A percentile compares a stretch with the other conserved stretches of the same genome.
Conservation (phyloP, 2,113 vertebrate genomes). For the Hypanus sabinus region DNA sequence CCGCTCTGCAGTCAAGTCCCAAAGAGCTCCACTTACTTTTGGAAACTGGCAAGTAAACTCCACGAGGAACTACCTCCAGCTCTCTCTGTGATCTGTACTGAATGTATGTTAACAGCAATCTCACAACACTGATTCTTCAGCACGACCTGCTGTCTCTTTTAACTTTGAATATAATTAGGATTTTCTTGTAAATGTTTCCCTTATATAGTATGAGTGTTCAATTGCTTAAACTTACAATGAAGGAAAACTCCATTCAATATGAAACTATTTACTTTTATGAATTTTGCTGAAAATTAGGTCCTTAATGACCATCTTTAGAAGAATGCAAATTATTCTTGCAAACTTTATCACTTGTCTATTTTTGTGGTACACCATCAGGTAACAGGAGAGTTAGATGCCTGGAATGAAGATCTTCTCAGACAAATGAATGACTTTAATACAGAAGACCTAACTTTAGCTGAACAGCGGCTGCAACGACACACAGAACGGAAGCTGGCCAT, state of each 20-base stretch:
- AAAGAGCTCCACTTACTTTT: no score
- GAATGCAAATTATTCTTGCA: neutral
- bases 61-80: no score
- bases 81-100: neutral
- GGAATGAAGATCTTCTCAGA: slow-evolving; percentile 89
- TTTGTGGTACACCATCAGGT: slow-evolving; percentile 58
- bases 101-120: neutral
- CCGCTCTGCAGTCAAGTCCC: neutral
- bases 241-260: neutral
- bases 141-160: neutral
- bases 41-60: no score
- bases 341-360: neutral
- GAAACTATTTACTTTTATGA: neutral
- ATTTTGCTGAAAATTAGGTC: neutral
- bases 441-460: slow-evolving; percentile 79
- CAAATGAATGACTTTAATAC: slow-evolving; percentile 89
- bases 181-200: neutral
- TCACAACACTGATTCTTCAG: neutral
- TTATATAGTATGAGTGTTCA: neutral
- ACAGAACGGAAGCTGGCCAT: slow-evolving; percentile 86
- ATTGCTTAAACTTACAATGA: neutral
- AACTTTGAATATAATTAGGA: neutral
- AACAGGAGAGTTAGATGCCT: slow-evolving; percentile 85
- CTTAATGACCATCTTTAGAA: neutral
- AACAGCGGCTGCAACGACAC: slow-evolving; percentile 87